Base-by-base conservation (phyloP, 2,113 vertebrate species). In the Sinosuthora webbiana region DNA sequence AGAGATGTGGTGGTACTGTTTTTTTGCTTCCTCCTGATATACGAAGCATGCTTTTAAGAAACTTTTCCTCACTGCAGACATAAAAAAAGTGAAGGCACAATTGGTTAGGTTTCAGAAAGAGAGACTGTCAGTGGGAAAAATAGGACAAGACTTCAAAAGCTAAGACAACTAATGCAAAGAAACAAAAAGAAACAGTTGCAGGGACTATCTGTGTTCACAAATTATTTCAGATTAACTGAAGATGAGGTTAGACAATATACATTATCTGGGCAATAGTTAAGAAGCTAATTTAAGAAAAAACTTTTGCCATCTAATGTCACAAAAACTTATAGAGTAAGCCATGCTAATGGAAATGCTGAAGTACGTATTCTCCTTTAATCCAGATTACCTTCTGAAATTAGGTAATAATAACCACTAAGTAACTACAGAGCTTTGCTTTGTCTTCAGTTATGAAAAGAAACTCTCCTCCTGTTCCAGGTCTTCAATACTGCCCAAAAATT, bases 341-440 rank as follows among this genome's bases (percentile, higher is more conserved):
- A 63, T 25, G 42, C 9, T 49, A 81, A 70, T 37, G 15, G 39
- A 88, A 92, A 86, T 24, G 53, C 2, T 39, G 25, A 78, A 60
- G 31, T n/a, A 50, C 6, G 6, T 53, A 12, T 67, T 77, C 62
- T n/a, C 39, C 45, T 90, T 82, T 47, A 92, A 84, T 75, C 30
- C 37, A 75, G 33, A 93, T 52, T 53, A 94, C 11, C 50, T 86
- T 55, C 45, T 39, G 14, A 83, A 89, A 94, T 65, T 15, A 78
- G 64, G 15, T 76, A 47, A 42, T 22, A 77, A 60, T 16, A 78
- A 56, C 15, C 3, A 4, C 62, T 71, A 82, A 79, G 4, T 25
- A 85, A 70, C 12, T 65, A 79, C 9, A 73, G 39, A 74, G 49
- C 13, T 63, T 80, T 83, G 52, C 35, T 81, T 69, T 71, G 49